A percentile compares a stretch with the other conserved stretches of the same genome.
phyloP scores from a whole-genome alignment of 35 echinoderm and acorn worm genomes.

The Diadema setosum region DNA sequence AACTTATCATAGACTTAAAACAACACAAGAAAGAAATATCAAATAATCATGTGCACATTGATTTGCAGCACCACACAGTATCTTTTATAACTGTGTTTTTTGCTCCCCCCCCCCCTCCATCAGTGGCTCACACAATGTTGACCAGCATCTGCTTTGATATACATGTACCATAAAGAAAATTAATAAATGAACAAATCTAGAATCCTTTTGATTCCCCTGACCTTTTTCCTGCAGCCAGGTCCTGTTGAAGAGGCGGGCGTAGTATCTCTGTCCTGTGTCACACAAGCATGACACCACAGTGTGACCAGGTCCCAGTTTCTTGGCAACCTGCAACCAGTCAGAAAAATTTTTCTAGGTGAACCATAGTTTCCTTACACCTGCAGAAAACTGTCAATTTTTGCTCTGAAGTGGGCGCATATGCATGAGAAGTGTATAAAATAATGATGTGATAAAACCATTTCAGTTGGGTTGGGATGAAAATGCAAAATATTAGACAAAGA shows the following conservation, averaged over 20 bases:
- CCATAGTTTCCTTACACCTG: too few relatives aligned
- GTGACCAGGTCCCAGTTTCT: constrained; percentile 84
- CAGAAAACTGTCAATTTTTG: too few relatives aligned
- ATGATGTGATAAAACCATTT: too few relatives aligned
- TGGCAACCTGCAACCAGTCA: constrained; percentile 83
- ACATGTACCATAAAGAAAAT: background rate
- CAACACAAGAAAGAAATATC: too few relatives aligned
- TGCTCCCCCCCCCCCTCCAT: too few relatives aligned
- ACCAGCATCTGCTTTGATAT: background rate
- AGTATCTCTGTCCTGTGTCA: constrained; percentile 95
- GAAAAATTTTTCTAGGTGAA: too few relatives aligned
- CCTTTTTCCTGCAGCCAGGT: constrained; percentile 86
- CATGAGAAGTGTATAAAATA: too few relatives aligned
- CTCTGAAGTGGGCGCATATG: too few relatives aligned
- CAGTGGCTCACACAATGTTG: background rate
- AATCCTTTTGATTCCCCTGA: background rate
- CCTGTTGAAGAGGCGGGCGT: constrained; percentile 79
- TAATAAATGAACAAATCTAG: background rate
- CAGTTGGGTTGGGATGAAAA: too few relatives aligned
- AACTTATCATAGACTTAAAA: too few relatives aligned
- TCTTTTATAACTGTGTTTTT: too few relatives aligned
- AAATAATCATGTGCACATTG: background rate
- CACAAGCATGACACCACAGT: constrained; percentile 83
- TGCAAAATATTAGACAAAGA: too few relatives aligned
- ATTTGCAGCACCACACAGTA: background rate